Base-by-base conservation (phyloP, 2,797 vertebrate genomes). In the Pseudochromis fuscus region DNA sequence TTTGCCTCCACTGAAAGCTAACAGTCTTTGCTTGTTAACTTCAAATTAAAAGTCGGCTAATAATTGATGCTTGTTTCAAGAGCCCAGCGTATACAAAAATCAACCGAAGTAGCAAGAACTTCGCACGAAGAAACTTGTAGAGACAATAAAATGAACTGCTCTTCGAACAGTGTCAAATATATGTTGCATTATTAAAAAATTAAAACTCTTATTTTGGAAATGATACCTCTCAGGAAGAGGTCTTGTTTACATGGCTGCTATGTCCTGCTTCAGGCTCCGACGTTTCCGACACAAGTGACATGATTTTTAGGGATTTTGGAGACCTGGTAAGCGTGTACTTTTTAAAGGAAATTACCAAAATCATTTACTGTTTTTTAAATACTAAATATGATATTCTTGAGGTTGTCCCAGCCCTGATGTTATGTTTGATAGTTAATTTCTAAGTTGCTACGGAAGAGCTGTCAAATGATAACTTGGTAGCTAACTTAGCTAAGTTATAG, bases 161-260 rank as follows among this genome's bases (percentile, higher is more conserved):
- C 3, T 1, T 1, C 0, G 0, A 0, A 19, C 16, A 12, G 1
- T 1, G 2, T 69, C 0, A 15, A 31, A 12, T n/a, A 23, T 13
- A n/a, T 2, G 9, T 10, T 19, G 1, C 8, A 52, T 25, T 11
- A 25, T 4, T 0, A 8, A 35, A 9, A 5, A 7, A 12, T 44
- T 0, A 12, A 11, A 52, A 13, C 40, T 0, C 5, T 81, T 89
- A 89, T 9, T 88, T 85, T 84, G 82, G 83, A 82, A 66, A 6
- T 5, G 0, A 18, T 15, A 6, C 3, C 0, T 15, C 57, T 72
- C 70, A 27, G 82, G 86, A 88, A 77, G 8, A 21, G 2, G 53
- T n/a, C 7, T 50, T 90, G 88, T 91, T 90, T 88, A 91, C 76
- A 75, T 70, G 24, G 13, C 6, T n/a, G 6, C 56, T 18, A 52